These are phyloP conservation scores for Peromyscus aztecus DNA, from an alignment of 2,797 vertebrate genomes.

Conservation along the genomic window DNA sequence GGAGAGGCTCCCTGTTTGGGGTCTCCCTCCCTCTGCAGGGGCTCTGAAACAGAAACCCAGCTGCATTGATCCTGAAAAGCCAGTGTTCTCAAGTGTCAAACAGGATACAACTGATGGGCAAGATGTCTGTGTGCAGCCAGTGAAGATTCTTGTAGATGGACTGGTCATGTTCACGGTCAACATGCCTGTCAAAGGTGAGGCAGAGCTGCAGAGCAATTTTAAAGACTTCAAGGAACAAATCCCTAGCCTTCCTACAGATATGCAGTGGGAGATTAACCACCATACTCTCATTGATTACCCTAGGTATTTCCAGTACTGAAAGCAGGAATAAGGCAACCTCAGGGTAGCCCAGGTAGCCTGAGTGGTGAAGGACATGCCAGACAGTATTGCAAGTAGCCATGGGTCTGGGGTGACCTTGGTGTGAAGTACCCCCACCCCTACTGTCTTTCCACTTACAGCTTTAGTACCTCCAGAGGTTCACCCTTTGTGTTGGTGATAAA, in stretches of 20 bases:
- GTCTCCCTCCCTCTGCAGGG: neutral
- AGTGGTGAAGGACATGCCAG: fast-evolving
- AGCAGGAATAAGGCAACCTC: too few species aligned
- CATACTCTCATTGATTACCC: fast-evolving
- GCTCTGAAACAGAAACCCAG: neutral
- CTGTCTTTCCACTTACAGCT: neutral
- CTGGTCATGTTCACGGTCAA: fast-evolving
- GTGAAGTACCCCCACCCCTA: fast-evolving
- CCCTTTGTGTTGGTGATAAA: neutral
- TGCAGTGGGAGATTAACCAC: neutral
- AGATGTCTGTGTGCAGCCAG: too few species aligned
- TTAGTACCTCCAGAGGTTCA: neutral
- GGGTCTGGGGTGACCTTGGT: neutral
- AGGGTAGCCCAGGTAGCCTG: fast-evolving
- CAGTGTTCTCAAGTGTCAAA: neutral
- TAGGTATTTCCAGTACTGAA: neutral
- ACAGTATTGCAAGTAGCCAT: neutral
- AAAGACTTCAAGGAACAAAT: neutral
- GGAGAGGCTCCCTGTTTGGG: neutral
- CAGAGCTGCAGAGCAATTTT: neutral
- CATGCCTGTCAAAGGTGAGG: fast-evolving
- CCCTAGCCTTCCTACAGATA: neutral
- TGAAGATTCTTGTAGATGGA: fast-evolving
- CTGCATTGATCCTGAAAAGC: neutral
- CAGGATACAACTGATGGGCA: neutral